These are phyloP conservation scores for Caenorhabditis drosophilae DNA, from an alignment of 2,888 invertebrate species.

Conservation along the genomic window DNA sequence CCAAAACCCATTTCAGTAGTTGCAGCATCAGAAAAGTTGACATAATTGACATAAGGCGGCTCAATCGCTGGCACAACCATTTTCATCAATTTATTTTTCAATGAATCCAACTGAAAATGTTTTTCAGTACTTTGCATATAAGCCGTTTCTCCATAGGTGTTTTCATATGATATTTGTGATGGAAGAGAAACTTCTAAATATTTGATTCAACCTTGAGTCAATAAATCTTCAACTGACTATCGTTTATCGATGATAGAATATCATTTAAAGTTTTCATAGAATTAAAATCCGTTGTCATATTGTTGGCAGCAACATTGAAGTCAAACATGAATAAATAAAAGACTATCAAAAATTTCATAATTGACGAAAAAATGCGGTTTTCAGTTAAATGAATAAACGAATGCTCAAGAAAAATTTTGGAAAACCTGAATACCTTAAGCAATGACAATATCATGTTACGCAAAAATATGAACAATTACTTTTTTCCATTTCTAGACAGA, in stretches of 20 bases:
- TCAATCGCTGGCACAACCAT: slow-evolving; percentile 55
- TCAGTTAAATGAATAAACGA: no score
- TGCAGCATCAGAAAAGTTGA: slow-evolving; percentile 56
- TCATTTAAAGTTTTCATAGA: slow-evolving; percentile 28
- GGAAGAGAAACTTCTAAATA: slow-evolving; percentile 26
- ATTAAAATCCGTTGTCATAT: neutral
- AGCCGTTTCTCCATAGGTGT: slow-evolving; percentile 30
- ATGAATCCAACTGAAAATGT: slow-evolving; percentile 11
- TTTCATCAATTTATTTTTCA: slow-evolving; percentile 36
- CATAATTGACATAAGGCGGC: slow-evolving; percentile 63
- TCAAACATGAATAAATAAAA: no score
- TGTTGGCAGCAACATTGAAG: neutral
- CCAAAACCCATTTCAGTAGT: slow-evolving; percentile 53
- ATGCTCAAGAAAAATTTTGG: no score
- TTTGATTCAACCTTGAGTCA: neutral
- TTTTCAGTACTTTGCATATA: slow-evolving; percentile 32
- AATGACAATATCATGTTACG: no score
- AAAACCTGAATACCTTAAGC: no score
- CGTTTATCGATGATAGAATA: slow-evolving; percentile 35
- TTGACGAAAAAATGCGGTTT: no score
- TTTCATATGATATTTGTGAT: slow-evolving; percentile 21
- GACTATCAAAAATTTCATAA: no score
- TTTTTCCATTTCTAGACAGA: no score
- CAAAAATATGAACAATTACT: no score
- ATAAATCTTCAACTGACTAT: slow-evolving; percentile 13